Evolutionary conservation across 92 coral and sea anemone genomes (phyloP).

Genomic region (Metridium senile): DNA sequence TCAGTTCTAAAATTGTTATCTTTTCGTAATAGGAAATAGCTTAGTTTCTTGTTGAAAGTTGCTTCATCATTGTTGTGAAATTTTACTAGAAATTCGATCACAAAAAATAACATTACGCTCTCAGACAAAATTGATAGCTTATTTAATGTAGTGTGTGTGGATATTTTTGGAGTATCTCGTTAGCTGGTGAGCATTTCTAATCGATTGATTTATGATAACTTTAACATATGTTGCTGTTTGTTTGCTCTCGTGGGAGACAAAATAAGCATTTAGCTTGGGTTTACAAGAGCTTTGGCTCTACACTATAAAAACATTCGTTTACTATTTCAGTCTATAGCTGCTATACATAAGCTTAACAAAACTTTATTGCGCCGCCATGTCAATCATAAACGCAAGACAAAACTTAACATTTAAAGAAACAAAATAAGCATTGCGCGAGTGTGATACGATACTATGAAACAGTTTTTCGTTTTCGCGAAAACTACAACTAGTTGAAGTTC

Average conservation of each 20-base stretch:
- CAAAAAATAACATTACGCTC: conserved; percentile 1
- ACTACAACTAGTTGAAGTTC: too few relatives aligned
- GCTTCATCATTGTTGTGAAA: neutral
- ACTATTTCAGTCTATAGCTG: conserved; percentile 7
- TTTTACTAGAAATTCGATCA: conserved; percentile 11
- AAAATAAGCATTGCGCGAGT: too few relatives aligned
- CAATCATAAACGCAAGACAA: conserved; percentile 4
- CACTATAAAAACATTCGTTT: conserved; percentile 34
- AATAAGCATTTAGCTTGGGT: conserved; percentile 42
- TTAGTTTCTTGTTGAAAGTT: too few relatives aligned
- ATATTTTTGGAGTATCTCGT: conserved; percentile 1
- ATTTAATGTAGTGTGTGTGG: conserved; percentile 14
- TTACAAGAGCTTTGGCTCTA: conserved; percentile 40
- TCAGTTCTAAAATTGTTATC: too few relatives aligned
- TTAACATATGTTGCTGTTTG: conserved; percentile 35
- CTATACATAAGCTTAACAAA: conserved; percentile 13
- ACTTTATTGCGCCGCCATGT: conserved; percentile 13
- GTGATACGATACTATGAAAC: too few relatives aligned
- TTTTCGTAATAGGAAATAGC: too few relatives aligned
- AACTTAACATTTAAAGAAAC: too few relatives aligned
- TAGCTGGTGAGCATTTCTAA: conserved; percentile 25
- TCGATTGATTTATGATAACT: conserved; percentile 33
- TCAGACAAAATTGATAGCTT: conserved; percentile 25
- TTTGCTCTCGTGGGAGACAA: conserved; percentile 42
- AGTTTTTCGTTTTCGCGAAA: too few relatives aligned